A percentile compares a stretch with the other conserved stretches of the same genome.
Evolutionary conservation across 2,888 invertebrate species (phyloP).

Genomic region (Hirtodrosophila confusa): DNA sequence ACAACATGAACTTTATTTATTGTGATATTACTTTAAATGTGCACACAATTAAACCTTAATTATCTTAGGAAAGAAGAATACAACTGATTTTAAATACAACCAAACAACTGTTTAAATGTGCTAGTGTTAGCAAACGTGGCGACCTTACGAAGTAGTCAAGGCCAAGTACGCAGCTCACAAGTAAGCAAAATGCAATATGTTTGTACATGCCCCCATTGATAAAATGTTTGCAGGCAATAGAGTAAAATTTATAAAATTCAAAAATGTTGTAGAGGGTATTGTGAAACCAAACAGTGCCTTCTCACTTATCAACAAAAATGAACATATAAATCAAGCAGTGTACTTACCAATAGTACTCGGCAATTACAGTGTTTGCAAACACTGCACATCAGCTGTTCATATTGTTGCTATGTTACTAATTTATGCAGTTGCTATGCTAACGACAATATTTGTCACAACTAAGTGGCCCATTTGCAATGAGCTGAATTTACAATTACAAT

Average conservation of each 20-base stretch:
- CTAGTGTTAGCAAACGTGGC: constrained; percentile 37
- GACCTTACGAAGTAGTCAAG: not conserved
- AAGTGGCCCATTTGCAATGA: constrained; percentile 32
- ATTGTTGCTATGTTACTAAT: constrained; percentile 52
- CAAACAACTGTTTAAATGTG: not conserved
- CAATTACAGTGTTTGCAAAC: constrained; percentile 5
- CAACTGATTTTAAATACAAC: constrained; percentile 5
- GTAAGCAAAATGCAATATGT: not conserved
- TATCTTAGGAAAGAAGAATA: constrained; percentile 44
- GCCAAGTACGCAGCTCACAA: constrained; percentile 34
- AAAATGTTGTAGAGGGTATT: too few relatives aligned
- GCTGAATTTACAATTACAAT: constrained; percentile 53
- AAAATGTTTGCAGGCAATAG: not conserved
- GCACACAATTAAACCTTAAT: constrained; percentile 30
- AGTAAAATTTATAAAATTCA: too few relatives aligned
- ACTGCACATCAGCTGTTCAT: constrained; percentile 53
- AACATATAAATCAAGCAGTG: not conserved
- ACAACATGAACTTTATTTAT: constrained; percentile 53
- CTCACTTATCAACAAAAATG: not conserved
- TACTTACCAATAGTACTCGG: constrained; percentile 1
- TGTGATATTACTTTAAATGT: constrained; percentile 72
- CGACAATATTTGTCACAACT: constrained; percentile 60
- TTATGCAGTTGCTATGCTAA: constrained; percentile 52
- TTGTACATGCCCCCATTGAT: too few relatives aligned
- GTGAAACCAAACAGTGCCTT: too few relatives aligned